Conservation (phyloP, 1,140 invertebrate genomes). For the Brachionus paranguensis region DNA sequence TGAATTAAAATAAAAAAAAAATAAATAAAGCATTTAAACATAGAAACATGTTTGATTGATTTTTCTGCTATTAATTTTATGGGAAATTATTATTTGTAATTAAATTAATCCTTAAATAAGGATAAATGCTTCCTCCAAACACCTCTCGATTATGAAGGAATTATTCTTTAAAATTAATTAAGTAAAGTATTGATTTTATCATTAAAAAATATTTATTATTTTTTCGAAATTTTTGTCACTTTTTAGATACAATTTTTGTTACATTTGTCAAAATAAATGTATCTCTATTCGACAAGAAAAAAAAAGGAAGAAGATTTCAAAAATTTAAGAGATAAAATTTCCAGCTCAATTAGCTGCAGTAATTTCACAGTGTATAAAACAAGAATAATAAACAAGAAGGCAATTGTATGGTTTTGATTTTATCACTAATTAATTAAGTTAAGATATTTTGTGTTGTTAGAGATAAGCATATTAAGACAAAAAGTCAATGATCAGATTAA, state of each 20-base stretch:
- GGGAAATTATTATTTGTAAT: background rate
- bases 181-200: background rate
- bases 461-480: background rate
- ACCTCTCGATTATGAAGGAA: background rate
- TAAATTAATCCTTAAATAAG: background rate
- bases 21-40: background rate
- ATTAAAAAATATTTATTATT: background rate
- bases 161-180: background rate
- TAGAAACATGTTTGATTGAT: background rate
- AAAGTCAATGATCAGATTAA: background rate
- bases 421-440: background rate
- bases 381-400: background rate
- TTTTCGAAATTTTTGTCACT: background rate
- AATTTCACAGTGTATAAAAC: background rate
- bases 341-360: background rate
- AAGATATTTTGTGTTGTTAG: background rate
- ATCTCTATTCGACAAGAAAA: background rate
- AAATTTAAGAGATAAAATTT: background rate
- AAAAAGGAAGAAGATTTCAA: background rate
- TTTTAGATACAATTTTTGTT: background rate
- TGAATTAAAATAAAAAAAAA: background rate
- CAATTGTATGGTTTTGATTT: conserved; percentile 8
- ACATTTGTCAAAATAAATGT: background rate
- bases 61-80: background rate
- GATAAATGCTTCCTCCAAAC: background rate